Conservation (phyloP, 2,797 vertebrate genomes). For the Aldrovandia affinis region DNA sequence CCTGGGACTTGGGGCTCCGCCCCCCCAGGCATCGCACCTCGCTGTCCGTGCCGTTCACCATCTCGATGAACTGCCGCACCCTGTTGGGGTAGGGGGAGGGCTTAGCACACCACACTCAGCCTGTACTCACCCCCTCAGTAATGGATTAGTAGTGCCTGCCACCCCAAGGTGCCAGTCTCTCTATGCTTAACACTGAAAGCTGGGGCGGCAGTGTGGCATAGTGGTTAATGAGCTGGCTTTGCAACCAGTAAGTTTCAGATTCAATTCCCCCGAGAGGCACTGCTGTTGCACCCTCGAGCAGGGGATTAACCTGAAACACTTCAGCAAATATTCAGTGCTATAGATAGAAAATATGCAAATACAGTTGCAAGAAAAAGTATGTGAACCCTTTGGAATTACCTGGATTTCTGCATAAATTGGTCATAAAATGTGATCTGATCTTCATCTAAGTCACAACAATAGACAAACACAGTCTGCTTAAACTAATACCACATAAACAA, state of each 20-base stretch:
- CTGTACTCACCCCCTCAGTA: not conserved
- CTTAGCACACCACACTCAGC: not conserved
- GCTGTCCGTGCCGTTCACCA: constrained; percentile 97
- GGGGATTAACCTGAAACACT: not conserved
- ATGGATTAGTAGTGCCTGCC: constrained; percentile 8
- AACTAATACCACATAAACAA: too few relatives aligned
- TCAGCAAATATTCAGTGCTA: not conserved
- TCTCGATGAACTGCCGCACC: constrained; percentile 97
- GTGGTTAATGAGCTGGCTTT: not conserved
- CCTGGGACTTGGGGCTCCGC: constrained; percentile 94
- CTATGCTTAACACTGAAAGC: not conserved
- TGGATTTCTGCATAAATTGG: too few relatives aligned
- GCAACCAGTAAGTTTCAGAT: not conserved
- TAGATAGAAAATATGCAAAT: not conserved
- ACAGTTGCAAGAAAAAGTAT: too few relatives aligned
- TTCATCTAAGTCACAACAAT: too few relatives aligned
- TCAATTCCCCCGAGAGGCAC: not conserved
- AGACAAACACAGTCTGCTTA: too few relatives aligned
- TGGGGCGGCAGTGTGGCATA: not conserved
- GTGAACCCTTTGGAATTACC: too few relatives aligned
- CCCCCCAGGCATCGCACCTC: constrained; percentile 91
- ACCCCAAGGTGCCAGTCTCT: not conserved
- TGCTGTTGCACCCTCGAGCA: not conserved
- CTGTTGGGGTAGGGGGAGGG: constrained; percentile 64
- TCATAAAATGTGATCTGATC: too few relatives aligned